phyloP scores from a whole-genome alignment of 2,888 invertebrate species.

The Tenthredo distinguenda region DNA sequence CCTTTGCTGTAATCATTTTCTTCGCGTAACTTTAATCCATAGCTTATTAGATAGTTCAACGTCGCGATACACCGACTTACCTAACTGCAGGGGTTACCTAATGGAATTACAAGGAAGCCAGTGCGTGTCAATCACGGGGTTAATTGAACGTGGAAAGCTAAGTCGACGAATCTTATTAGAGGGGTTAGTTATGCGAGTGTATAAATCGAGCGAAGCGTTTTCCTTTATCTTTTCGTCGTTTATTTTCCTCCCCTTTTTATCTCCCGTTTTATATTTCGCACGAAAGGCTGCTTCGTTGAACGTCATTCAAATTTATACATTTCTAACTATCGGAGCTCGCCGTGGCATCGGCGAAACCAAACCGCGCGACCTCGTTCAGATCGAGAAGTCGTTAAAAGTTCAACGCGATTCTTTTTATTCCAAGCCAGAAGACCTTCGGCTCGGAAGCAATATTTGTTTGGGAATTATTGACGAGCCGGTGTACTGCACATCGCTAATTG shows the following conservation, averaged over 20 bases:
- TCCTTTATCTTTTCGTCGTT: neutral
- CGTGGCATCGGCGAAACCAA: neutral
- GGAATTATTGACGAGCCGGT: neutral
- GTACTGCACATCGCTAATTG: neutral
- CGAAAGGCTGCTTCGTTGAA: neutral
- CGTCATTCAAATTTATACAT: slow-evolving; percentile 17
- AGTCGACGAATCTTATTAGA: slow-evolving; percentile 45
- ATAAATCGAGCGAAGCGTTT: neutral
- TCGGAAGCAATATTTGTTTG: too few species aligned
- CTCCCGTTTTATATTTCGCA: neutral
- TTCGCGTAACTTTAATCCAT: neutral
- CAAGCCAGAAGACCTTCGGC: neutral
- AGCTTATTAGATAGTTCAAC: slow-evolving; percentile 21
- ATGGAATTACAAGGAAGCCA: slow-evolving; percentile 38
- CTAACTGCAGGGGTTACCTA: slow-evolving; percentile 29
- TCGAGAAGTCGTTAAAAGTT: slow-evolving; percentile 17
- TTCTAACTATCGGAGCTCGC: neutral
- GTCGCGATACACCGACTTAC: neutral
- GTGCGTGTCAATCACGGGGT: slow-evolving; percentile 46
- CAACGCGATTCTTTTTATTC: neutral
- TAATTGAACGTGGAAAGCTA: slow-evolving; percentile 47
- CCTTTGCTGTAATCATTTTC: neutral
- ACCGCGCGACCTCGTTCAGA: slow-evolving; percentile 2
- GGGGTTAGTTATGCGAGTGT: neutral
- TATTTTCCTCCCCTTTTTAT: too few species aligned